Evolutionary conservation across 2,113 vertebrate species (phyloP), one percentile per base, ranked within the genome.

Genomic region (Pterocles orientalis): DNA sequence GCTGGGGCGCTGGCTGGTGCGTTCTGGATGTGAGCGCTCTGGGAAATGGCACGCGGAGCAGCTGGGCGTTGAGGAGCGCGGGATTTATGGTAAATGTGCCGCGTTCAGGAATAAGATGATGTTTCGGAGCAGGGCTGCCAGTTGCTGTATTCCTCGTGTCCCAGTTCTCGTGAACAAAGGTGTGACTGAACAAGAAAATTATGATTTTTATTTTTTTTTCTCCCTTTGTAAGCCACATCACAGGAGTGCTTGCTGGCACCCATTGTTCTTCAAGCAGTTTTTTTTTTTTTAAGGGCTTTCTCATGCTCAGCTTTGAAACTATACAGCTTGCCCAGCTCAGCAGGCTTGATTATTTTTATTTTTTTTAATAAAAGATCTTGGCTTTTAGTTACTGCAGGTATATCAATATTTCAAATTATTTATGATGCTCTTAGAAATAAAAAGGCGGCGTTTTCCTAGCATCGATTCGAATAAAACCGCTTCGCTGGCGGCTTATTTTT

Each of bases 251-350:
- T 14, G 31, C 82, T 85, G 89, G 79, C 79, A 95, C 94, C 94
- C 85, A 94, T 96, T 95, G 96, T 97, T 97, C 95, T 95, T 83
- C 51, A 50, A n/a, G 90, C 93, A 88, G 76, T 95, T 41, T 41
- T 95, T 41, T 36, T 36, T 36, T 41, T 94, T 69, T 88, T 66
- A 94, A 92, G 80, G 68, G 94, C 79, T 92, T 75, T 89, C 84
- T 94, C 45, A 2, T 17, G 28, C 82, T 93, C 62, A 21, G 90
- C 88, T 94, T 82, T 94, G 92, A 72, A 85, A 69, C 78, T 34
- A 3, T 48, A 16, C 62, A 58, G 78, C 86, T 69, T 64, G 87
- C 56, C 47, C 43, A 51, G 86, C 82, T 87, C 84, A 53, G 77
- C 61, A 87, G 71, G 62, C 85, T 86, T 25, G 28, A 18, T 62